A percentile compares a stretch with the other conserved stretches of the same genome.
phyloP scores from a whole-genome alignment of 2,797 vertebrate genomes.

The Poeciliopsis gracilis region DNA sequence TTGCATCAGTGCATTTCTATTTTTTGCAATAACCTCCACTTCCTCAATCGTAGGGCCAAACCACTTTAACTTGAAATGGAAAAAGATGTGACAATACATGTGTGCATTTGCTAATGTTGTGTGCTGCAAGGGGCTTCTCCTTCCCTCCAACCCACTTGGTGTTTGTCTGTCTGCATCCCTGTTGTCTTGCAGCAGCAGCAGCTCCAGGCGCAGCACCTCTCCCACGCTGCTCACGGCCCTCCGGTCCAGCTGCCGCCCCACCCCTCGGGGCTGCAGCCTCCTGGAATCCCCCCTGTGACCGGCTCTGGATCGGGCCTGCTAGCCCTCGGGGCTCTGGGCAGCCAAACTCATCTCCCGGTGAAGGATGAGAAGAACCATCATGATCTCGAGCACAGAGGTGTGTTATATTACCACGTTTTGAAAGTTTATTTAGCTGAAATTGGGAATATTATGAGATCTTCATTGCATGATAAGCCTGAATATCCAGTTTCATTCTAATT shows the following conservation, averaged over 20 bases:
- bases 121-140: background rate
- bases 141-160: slow-evolving; percentile 78
- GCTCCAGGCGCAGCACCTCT: slow-evolving; percentile 96
- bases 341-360: slow-evolving; percentile 92
- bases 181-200: slow-evolving; percentile 81
- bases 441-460: background rate
- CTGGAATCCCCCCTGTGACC: slow-evolving; percentile 87
- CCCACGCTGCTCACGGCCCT: slow-evolving; percentile 91
- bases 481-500: background rate
- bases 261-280: slow-evolving; percentile 91
- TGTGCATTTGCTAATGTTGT: slow-evolving; percentile 68
- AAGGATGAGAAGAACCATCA: slow-evolving; percentile 97
- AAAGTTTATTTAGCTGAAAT: background rate
- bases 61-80: slow-evolving; percentile 47
- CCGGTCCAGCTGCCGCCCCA: slow-evolving; percentile 92
- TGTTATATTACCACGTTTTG: background rate
- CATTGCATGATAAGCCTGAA: background rate
- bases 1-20: background rate
- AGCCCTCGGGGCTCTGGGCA: slow-evolving; percentile 90
- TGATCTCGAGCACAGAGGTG: slow-evolving; percentile 94
- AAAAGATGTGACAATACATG: slow-evolving; percentile 56
- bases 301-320: slow-evolving; percentile 90
- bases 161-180: slow-evolving; percentile 62
- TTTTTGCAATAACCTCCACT: slow-evolving; percentile 31
- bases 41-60: slow-evolving; percentile 53